Base-by-base conservation (phyloP, 2,113 vertebrate species). In the Sylvicapra grimmia region DNA sequence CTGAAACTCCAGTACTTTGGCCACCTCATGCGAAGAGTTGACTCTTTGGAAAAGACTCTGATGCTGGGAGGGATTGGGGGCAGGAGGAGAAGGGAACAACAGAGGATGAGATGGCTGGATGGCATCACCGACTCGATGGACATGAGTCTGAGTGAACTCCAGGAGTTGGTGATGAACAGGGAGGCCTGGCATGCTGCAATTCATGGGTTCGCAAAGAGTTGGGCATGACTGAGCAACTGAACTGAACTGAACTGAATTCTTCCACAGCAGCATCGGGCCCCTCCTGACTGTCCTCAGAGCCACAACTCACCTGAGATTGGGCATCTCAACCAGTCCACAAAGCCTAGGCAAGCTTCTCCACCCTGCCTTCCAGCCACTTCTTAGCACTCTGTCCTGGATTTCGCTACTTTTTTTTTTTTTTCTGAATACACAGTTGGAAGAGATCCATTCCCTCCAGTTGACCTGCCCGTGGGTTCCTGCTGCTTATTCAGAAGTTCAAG, bases 1-100 rank as follows among this genome's bases (percentile, higher is more conserved):
- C 56, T 58, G 56, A 25, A 58, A 25, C 56, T 58, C 56, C 56
- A 58, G 0, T 10, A 58, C 23, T 58, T 58, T 25, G 9, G 56
- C 56, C 23, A 11, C 56, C 0, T 58, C 56, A 25, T 25, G 23
- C 0, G 0, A 25, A 58, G 56, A 58, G 56, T 9, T 58, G 23
- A 58, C 19, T 25, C 56, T 10, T 4, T 25, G 56, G 56, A 25
- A 58, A 58, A 58, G 56, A 58, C 21, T 58, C 8, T 58, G 56
- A 58, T 58, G 9, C 23, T 58, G 56, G 56, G 56, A 58, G 56
- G 56, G 23, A 58, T 23, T 25, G 56, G 23, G 56, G 56, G 23
- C 56, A 25, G 56, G 9, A 58, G 56, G 23, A 58, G 23, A 58
- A 58, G 56, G 56, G 23, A 21, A 58, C 1, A 0, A 25, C 56